Evolutionary conservation across 2,797 vertebrate genomes (phyloP).

Genomic region (Crypturellus tataupa): DNA sequence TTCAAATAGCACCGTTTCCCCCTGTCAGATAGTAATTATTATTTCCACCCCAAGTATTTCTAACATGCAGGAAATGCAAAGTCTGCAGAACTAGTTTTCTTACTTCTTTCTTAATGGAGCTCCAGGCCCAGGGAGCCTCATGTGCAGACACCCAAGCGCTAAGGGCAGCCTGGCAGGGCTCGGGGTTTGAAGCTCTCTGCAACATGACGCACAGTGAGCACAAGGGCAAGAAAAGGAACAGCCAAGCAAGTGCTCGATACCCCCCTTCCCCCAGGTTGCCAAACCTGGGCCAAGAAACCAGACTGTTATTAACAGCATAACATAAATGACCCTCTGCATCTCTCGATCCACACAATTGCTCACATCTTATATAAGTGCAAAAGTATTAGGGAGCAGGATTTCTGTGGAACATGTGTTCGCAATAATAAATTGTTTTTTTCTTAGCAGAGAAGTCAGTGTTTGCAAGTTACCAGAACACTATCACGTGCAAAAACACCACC

Average conservation of each 20-base stretch:
- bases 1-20: neutral
- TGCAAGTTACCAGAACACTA: neutral
- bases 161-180: neutral
- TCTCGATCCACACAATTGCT: neutral
- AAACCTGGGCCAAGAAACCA: neutral
- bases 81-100: neutral
- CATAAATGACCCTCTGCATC: neutral
- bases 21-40: neutral
- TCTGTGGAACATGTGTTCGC: neutral
- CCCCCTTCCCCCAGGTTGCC: neutral
- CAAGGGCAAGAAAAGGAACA: neutral
- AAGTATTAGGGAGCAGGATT: neutral
- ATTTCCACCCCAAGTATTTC: neutral
- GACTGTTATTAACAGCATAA: neutral
- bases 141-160: neutral
- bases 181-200: neutral
- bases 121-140: neutral
- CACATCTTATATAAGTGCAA: neutral
- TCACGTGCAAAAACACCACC: neutral
- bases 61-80: neutral
- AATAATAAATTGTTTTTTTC: neutral
- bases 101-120: neutral
- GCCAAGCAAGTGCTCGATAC: too few species aligned
- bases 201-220: neutral
- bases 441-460: neutral